phyloP scores from a whole-genome alignment of 2,888 invertebrate genomes.

The Hyalella azteca region DNA sequence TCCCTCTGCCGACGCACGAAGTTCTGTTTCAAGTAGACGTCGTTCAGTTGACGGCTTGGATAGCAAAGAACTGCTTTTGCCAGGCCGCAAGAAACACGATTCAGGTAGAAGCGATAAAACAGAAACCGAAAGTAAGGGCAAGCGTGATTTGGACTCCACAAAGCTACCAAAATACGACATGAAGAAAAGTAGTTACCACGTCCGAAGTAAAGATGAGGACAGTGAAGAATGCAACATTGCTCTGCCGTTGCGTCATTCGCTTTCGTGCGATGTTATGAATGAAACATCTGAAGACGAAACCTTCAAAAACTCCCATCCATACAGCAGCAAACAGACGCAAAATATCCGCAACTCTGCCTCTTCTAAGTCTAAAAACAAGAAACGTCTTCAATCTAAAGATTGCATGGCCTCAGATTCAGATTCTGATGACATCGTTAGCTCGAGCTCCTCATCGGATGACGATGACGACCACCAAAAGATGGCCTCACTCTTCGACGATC shows the following conservation, averaged over 20 bases:
- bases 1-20: not conserved
- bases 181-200: not conserved
- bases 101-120: conserved; percentile 59
- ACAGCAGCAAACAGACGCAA: conserved; percentile 41
- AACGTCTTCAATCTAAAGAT: conserved; percentile 7
- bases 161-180: not conserved
- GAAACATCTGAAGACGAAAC: conserved; percentile 1
- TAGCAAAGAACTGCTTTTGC: not conserved
- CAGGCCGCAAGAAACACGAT: conserved; percentile 60
- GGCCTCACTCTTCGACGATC: conserved; percentile 56
- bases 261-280: not conserved
- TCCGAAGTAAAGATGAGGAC: not conserved
- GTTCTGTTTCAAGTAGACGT: not conserved
- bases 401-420: not conserved
- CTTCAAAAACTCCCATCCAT: not conserved
- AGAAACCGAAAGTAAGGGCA: conserved; percentile 45
- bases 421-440: conserved; percentile 18
- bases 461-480: conserved; percentile 57
- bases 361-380: conserved; percentile 45
- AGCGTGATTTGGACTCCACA: not conserved
- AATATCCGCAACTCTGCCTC: conserved; percentile 12
- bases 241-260: not conserved
- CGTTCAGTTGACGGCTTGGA: not conserved
- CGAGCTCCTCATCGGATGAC: conserved; percentile 19
- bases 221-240: not conserved